Conservation (phyloP, 2,113 vertebrate species). For the Oreotrochilus melanogaster region DNA sequence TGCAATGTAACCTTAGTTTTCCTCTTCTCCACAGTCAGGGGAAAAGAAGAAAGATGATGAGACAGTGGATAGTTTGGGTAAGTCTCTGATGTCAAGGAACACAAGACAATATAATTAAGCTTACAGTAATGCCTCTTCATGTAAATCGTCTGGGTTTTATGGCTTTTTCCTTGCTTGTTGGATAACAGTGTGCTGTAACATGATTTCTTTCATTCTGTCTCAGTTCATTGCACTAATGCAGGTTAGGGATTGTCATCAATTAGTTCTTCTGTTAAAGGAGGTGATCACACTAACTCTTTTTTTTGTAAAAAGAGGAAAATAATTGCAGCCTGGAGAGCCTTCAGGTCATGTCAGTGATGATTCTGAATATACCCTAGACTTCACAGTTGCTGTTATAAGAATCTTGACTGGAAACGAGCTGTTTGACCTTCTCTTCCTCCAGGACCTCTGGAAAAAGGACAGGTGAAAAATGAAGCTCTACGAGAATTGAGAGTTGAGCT, state of each 20-base stretch:
- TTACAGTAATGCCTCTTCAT: background rate
- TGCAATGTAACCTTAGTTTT: constrained; percentile 9
- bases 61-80: constrained; percentile 97
- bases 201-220: background rate
- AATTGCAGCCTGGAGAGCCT: background rate
- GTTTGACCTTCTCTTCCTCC: constrained; percentile 1
- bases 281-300: background rate
- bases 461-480: constrained; percentile 96
- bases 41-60: constrained; percentile 99
- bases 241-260: background rate
- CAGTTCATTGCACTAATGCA: background rate
- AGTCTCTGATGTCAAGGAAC: constrained; percentile 54
- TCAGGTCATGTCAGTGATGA: background rate
- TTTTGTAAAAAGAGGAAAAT: background rate
- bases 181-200: background rate
- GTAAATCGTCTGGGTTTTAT: background rate
- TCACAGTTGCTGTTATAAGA: background rate
- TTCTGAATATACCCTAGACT: background rate
- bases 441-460: constrained; percentile 98
- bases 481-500: constrained; percentile 94
- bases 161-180: background rate
- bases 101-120: background rate
- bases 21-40: constrained; percentile 85
- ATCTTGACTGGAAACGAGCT: background rate
- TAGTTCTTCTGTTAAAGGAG: background rate